Base-by-base conservation (phyloP, 1,140 invertebrate species). In the Choristoneura fumiferana region DNA sequence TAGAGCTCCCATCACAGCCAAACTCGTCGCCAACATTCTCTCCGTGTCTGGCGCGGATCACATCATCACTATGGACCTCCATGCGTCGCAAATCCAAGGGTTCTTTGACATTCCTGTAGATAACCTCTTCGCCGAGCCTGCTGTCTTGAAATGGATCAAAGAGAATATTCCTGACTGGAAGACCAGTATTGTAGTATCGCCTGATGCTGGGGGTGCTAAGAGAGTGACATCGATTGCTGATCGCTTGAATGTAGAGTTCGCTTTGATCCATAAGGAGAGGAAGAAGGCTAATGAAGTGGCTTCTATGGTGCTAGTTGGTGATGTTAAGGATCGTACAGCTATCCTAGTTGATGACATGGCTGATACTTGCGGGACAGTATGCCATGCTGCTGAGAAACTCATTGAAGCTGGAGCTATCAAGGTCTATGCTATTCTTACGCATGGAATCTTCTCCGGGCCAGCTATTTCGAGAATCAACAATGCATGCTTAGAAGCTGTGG, bases 321-420 rank as follows among this genome's bases (percentile, higher is more conserved):
- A 99, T 90, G 98, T 99, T 0, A 99, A 97, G 84, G 97, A 99
- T 74, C 93, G 97, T 69, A 95, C 98, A 40, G 98, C 98, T 18
- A 99, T 99, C 72, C 90, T 99, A 29, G 98, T 99, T 4, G 98
- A 99, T 79, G 98, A 99, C 82, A 99, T 99, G 98, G 98, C 98
- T 4, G 98, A 99, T 79, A 99, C 98, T 18, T 99, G 98, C 91
- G 98, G 98, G 13, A 99, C 98, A 13, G 98, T 99, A 70, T 98
- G 97, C 71, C 97, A 99, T 89, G 98, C 98, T 52, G 98, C 98
- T 40, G 97, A 99, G 87, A 99, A 99, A 84, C 89, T 99, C 18
- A 91, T 97, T 69, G 98, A 99, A 89, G 98, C 98, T 43, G 98
- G 98, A 8, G 98, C 98, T 0, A 95, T 93, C 1, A 98, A 98